Evolutionary conservation across 2,113 vertebrate genomes (phyloP), one percentile per base, ranked within the genome.

Genomic region (Archocentrus centrarchus): DNA sequence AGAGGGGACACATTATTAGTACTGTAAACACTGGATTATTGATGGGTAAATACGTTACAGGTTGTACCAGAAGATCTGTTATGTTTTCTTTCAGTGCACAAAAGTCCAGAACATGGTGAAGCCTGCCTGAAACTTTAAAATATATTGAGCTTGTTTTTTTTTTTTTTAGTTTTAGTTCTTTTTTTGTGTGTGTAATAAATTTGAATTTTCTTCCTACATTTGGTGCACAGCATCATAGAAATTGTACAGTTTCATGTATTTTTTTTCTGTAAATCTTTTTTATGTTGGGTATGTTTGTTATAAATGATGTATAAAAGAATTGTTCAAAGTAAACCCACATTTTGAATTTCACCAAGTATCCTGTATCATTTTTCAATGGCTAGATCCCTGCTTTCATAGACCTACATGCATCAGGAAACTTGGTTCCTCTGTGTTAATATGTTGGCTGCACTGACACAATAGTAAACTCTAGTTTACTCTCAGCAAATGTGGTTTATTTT

Each of bases 171-270:
- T 50, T 2, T 50, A 17, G 47, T 50, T 32, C 11, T 50, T 8
- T 53, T 18, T 47, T 66, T 32, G 30, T 68, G 6, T 53, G 50
- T 53, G 66, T 2, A 50, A 50, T 20, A 20, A 17, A 30, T 30
- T 50, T 20, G 11, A 50, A 27, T 20, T 0, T 70, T 11, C 66
- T 70, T 20, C 2, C 3, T 6, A 50, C 10, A 68, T 68, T 68
- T 68, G 64, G 27, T 22, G 5, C 30, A 30, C 30, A 70, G 30
- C 0, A 0, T 53, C 6, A 0, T 13, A 11, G 47, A 27, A 11
- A 70, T 70, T 68, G 22, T 68, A 68, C 41, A 27, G 20, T 61
- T 64, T 64, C 37, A 37, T 27, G 27, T 27, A 27, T 27, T 64
- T 64, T 37, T 37, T 24, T 64, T 63, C 11, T 44, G 41, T 44